Evolutionary conservation across 2,888 invertebrate genomes (phyloP), one percentile per base, ranked within the genome.

Genomic region (Apodemia mormo): DNA sequence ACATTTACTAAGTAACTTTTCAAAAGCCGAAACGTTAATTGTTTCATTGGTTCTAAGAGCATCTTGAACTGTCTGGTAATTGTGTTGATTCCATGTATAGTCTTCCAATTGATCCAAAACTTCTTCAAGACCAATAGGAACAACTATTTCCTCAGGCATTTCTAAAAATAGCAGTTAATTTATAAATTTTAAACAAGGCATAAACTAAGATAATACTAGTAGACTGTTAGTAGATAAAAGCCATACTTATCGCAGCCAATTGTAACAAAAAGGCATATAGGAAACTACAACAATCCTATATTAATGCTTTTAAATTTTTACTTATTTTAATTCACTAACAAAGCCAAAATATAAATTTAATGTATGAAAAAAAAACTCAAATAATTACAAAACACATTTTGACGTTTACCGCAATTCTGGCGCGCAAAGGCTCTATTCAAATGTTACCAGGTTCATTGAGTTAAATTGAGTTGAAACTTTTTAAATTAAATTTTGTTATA

Each of bases 351-450:
- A 52, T n/a, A 52, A 52, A 52, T n/a, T 14, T n/a, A n/a, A 52
- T n/a, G 5, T n/a, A 5, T n/a, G 5, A 10, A 65, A 65, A 64
- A 65, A 66, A 14, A 52, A 52, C n/a, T 52, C 49, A n/a, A n/a
- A 7, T 33, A 61, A 33, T 61, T 61, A 30, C 61, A 61, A 61
- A 61, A 61, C n/a, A 70, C 58, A 70, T 56, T 67, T 70, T 71
- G 74, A 73, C 74, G 66, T 74, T 69, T 72, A 72, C 70, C 80
- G 77, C 79, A 79, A 79, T 88, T 88, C 85, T 88, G 89, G 89
- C 89, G 89, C 89, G 89, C 37, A 65, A 86, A 67, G 45, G 30
- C 61, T 52, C n/a, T n/a, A 14, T 5, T 52, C 6, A 52, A 45
- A 45, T 40, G 7, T 7, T 43, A 8, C 7, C 9, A 43, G 2